Base-by-base conservation (phyloP, 2,113 vertebrate species). In the Balaenoptera acutorostrata region DNA sequence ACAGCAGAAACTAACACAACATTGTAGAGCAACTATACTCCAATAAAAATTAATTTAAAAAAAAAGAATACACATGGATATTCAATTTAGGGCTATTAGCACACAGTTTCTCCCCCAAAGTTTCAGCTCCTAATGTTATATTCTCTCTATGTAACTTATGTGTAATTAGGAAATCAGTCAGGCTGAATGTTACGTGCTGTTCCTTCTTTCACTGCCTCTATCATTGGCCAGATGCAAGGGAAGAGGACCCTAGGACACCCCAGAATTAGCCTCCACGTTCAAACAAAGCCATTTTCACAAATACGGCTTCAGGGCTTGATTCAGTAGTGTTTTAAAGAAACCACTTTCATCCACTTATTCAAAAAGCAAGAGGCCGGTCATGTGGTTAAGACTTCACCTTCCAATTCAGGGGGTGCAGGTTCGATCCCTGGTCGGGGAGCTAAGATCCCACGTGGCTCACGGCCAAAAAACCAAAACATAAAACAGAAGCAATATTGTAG, bases 111-210 rank as follows among this genome's bases (percentile, higher is more conserved):
- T 61, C 23, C 57, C 59, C 33, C 55, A 11, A 31, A 33, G 3
- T 2, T 31, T 69, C n/a, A 23, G 49, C 25, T 39, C 36, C 4
- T 20, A 68, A 27, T 5, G 17, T 15, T 27, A 2, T 7, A 6
- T 33, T 29, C 49, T 10, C 1, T 6, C 3, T 5, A 9, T 1
- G 21, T 13, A 61, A 25, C 49, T 46, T 21, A 13, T 0, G 2
- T 3, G 6, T 29, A 52, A 64, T 2, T 8, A 39, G 71, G 49
- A 87, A 31, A 21, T 15, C 14, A 2, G 17, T 3, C 18, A 2
- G 29, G 64, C 15, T 9, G 6, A 33, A 57, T 2, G 29, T 36
- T 8, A 8, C 6, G 14, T 3, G 13, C 20, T 27, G 8, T 3
- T 1, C 52, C 75, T 63, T 29, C 31, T 36, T 33, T 41, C 10